These are phyloP conservation scores for Synergus itoensis DNA, from an alignment of 2,888 invertebrate species.

Conservation along the genomic window DNA sequence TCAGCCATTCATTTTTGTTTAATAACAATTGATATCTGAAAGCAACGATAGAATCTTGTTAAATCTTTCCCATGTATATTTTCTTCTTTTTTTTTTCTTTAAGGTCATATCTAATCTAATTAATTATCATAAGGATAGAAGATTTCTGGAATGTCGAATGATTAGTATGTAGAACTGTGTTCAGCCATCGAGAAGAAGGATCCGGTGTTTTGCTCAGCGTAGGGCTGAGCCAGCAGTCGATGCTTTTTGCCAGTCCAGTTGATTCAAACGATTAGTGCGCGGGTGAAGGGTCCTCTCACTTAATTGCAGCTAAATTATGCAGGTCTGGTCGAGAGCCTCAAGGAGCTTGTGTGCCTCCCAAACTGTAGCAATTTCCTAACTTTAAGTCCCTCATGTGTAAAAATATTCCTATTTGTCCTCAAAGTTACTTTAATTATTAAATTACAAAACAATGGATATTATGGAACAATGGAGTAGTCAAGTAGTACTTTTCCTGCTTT, in stretches of 20 bases:
- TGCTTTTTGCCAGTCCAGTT: slow-evolving; percentile 35
- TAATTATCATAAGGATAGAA: not conserved
- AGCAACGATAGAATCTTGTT: no score
- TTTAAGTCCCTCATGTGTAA: not conserved
- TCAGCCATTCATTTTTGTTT: no score
- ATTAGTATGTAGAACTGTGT: slow-evolving; percentile 41
- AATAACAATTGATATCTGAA: no score
- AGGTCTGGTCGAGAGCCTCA: slow-evolving; percentile 54
- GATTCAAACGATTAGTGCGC: slow-evolving; percentile 62
- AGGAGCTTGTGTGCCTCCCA: slow-evolving; percentile 25
- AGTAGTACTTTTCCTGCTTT: not conserved
- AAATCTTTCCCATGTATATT: no score
- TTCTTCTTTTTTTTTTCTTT: not conserved
- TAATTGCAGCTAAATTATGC: slow-evolving; percentile 66
- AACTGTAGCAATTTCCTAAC: slow-evolving; percentile 30
- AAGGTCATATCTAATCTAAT: not conserved
- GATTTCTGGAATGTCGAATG: not conserved
- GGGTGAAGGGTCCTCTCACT: slow-evolving; percentile 59
- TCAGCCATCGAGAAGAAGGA: slow-evolving; percentile 17
- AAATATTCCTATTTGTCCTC: not conserved
- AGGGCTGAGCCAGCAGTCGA: slow-evolving; percentile 17
- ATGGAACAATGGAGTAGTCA: not conserved
- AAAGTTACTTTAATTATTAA: not conserved
- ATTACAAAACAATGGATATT: no score
- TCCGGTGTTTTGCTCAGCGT: slow-evolving; percentile 27